Base-by-base conservation (phyloP, 2,797 vertebrate genomes). In the Coracias cyanogaster region DNA sequence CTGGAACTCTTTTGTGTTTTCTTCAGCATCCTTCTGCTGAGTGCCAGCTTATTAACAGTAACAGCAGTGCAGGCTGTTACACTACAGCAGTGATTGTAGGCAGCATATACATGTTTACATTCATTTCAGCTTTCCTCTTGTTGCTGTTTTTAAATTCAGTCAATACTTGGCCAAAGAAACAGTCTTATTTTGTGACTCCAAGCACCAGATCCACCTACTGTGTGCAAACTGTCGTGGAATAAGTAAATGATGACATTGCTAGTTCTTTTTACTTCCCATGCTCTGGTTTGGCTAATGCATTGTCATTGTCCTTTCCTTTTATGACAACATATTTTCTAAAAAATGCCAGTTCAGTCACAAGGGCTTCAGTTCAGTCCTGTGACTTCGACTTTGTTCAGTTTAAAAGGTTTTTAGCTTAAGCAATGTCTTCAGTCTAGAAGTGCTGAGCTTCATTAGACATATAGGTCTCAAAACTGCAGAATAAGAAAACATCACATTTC, bases 241-340 rank as follows among this genome's bases (percentile, higher is more conserved):
- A 41, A 78, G 29, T 72, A 79, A 85, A 94, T 13, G 1, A 9
- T 51, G 29, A 31, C 39, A 31, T 57, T 52, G 64, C 29, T 60
- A 35, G 13, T 37, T 83, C 41, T 84, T 94, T 82, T 21, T 67
- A 3, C 8, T 77, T 88, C 45, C 37, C 6, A 0, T 54, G 24
- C 26, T 79, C 28, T 35, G 4, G 4, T 82, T 78, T 73, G 33
- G 22, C 20, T 80, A 48, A 48, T 55, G 6, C 43, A 26, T 43
- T 82, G 26, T 51, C 39, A 52, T 0, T 70, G 18, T 55, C 11
- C 26, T 78, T 82, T 83, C 22, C 6, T 88, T 82, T 89, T 72
- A 39, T 58, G n/a, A 64, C 21, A 67, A 51, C 9, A 15, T 6
- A 2, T 52, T 77, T 94, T 64, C 57, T 73, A 12, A 0, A 0